Evolutionary conservation across 1,140 invertebrate species (phyloP), one percentile per base, ranked within the genome.

Genomic region (Leptestheria dahalacensis): DNA sequence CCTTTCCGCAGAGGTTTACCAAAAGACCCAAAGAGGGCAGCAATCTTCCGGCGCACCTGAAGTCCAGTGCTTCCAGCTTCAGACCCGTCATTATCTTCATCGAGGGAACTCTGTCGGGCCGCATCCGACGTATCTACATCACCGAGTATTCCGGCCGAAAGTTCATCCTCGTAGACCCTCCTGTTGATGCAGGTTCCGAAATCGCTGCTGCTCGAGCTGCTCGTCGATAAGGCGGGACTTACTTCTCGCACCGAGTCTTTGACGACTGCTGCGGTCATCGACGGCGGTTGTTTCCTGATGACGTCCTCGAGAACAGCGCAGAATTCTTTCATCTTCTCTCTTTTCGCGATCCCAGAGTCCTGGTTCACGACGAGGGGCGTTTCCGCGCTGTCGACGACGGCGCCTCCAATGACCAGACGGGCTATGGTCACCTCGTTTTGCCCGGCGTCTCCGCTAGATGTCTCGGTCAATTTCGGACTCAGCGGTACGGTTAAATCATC

Each of bases 121-220:
- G 62, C 64, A 62, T 68, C 67, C 11, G 66, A 66, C 24, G 62
- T 68, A 48, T 69, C 68, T 1, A 61, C 64, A 63, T 69, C 68
- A 9, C 61, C 68, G 12, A 66, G 49, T 26, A 55, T 62, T 47
- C 68, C 68, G 48, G 59, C 66, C 10, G 66, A 67, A 20, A 66
- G 47, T 21, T 68, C 68, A 3, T 62, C 68, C 57, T 68, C 68
- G 48, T 66, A 47, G 53, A 56, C 26, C 9, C 26, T 21, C 12
- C 53, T 20, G 11, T 18, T 15, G 20, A 29, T 25, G 18, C 21
- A 33, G n/a, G 20, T 21, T 12, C 41, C 53, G 9, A 28, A 56
- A 41, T 52, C 51, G 28, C 24, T 53, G 25, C 48, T 52, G 23
- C 58, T 59, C 20, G 41, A 18, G 21, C 48, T 50, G 12, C 28